Base-by-base conservation (phyloP, 2,113 vertebrate genomes). In the Illadopsis cleaveri region DNA sequence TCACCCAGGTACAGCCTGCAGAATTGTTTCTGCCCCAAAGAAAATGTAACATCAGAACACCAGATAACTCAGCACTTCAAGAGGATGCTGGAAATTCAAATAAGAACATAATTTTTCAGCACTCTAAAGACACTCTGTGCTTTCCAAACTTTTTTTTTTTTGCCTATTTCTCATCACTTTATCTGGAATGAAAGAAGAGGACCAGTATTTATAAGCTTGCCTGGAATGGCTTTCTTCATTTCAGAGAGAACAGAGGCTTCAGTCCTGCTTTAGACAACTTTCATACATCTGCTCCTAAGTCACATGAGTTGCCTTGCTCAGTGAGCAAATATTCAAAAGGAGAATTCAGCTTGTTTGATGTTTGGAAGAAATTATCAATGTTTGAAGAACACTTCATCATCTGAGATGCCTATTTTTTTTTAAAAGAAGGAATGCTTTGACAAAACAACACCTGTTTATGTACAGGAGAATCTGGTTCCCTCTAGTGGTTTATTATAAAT, bases 381-480 rank as follows among this genome's bases (percentile, higher is more conserved):
- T 89, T 72, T 82, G 86, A 72, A 50, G 73, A 91, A 93, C 73
- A 77, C 61, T 64, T 89, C 2, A 2, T 82, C 93, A 85, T 87
- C 70, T 54, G 70, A 89, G 80, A 91, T 65, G 28, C 6, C 13
- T 54, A 0, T 15, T 53, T n/a, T 88, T 75, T 53, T 88, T 75
- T 58, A 4, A 8, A 57, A 50, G 21, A 50, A 68, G 61, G 70
- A 87, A 93, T 72, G 58, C 70, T 72, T 76, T 44, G 70, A 94
- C 62, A 70, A 91, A 96, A 93, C 88, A 83, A 78, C 88, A 95
- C 78, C 94, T 95, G 82, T 86, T 89, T 86, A 94, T 37, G 93
- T 96, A 96, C 40, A 96, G 96, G 96, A 97, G 95, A 97, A 97
- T 96, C 84, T 96, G 94, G 87, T 92, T 97, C 95, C 97, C 94